Evolutionary conservation across 2,888 invertebrate genomes (phyloP).

Genomic region (Alloscopus bannaensis): DNA sequence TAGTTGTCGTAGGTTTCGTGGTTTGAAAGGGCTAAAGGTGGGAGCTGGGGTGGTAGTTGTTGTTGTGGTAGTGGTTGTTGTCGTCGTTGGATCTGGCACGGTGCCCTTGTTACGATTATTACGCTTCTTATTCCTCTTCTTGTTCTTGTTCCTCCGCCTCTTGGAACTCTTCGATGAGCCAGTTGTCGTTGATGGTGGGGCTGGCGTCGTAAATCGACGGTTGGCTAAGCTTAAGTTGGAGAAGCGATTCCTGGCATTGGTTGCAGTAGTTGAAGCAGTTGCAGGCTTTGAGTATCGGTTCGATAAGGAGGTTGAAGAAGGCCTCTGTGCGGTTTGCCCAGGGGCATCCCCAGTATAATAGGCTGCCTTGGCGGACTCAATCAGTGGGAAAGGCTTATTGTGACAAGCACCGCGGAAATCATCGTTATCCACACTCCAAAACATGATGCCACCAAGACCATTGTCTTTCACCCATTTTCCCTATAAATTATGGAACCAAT

Average conservation of each 20-base stretch:
- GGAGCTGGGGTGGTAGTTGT: slow-evolving; percentile 75
- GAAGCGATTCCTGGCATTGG: slow-evolving; percentile 62
- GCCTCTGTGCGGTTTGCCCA: slow-evolving; percentile 14
- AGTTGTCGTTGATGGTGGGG: slow-evolving; percentile 72
- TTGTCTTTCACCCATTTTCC: slow-evolving; percentile 90
- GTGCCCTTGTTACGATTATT: slow-evolving; percentile 68
- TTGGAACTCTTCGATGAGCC: slow-evolving; percentile 67
- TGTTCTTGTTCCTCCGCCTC: slow-evolving; percentile 56
- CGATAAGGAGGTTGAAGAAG: slow-evolving; percentile 41
- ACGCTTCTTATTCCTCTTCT: slow-evolving; percentile 66
- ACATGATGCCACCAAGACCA: slow-evolving; percentile 92
- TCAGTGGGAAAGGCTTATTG: slow-evolving; percentile 90
- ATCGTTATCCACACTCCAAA: slow-evolving; percentile 96
- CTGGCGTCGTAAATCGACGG: slow-evolving; percentile 67
- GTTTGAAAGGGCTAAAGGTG: slow-evolving; percentile 74
- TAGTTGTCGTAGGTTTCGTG: slow-evolving; percentile 76
- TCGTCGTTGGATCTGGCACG: slow-evolving; percentile 73
- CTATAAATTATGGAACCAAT: too few species aligned
- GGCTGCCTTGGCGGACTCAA: slow-evolving; percentile 87
- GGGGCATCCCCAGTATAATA: slow-evolving; percentile 70
- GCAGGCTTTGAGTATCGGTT: slow-evolving; percentile 54
- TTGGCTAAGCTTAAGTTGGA: slow-evolving; percentile 59
- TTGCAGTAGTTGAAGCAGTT: slow-evolving; percentile 18
- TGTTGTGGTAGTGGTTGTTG: slow-evolving; percentile 78
- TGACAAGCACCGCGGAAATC: slow-evolving; percentile 95